Percentiles rank a stretch among this genome's conserved stretches.
These are phyloP conservation scores for Patiria pectinifera DNA, from an alignment of 53 echinoderm and acorn worm genomes.

Conservation along the genomic window DNA sequence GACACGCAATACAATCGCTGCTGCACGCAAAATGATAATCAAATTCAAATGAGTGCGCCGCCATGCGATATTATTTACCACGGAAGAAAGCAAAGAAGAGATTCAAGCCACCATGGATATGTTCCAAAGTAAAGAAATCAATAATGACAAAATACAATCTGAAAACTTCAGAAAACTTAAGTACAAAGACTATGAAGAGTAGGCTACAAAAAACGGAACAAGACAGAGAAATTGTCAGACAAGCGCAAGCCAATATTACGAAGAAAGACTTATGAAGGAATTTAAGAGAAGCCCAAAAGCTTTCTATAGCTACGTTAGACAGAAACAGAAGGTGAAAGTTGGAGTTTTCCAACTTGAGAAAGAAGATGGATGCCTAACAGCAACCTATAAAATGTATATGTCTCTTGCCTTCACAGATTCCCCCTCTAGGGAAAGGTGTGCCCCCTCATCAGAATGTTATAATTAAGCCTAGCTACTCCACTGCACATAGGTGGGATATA, in stretches of 20 bases:
- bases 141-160: conserved; percentile 32
- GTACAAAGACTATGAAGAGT: conserved; percentile 22
- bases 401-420: too few species aligned
- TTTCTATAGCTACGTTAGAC: neutral
- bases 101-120: neutral
- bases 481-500: too few species aligned
- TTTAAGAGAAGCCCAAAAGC: neutral
- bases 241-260: neutral
- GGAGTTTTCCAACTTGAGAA: neutral
- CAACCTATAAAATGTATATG: neutral
- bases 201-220: conserved; percentile 3
- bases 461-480: too few species aligned
- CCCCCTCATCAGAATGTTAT: too few species aligned
- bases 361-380: neutral
- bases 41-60: too few species aligned
- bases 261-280: neutral
- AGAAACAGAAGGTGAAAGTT: neutral
- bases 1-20: too few species aligned
- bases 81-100: too few species aligned
- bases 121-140: conserved; percentile 7
- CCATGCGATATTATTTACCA: too few species aligned
- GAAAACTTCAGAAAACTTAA: conserved; percentile 2
- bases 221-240: too few species aligned
- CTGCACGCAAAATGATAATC: too few species aligned
- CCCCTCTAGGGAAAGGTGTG: too few species aligned